These are phyloP conservation scores for Drosophila paracracens DNA, from an alignment of 2,888 invertebrate genomes.

Conservation along the genomic window DNA sequence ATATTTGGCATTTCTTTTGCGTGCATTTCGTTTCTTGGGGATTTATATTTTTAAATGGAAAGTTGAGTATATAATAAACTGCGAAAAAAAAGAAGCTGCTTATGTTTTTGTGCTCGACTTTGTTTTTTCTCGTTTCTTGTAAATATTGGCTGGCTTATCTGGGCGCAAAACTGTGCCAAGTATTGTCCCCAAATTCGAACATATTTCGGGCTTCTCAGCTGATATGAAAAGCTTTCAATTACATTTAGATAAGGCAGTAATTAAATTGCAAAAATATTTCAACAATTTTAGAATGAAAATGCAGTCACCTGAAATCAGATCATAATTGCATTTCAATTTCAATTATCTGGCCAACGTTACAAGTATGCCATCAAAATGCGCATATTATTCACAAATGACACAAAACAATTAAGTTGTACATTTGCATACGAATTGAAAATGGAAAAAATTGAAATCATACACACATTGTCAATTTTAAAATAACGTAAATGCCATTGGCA, in stretches of 20 bases:
- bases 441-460: conserved; percentile 16
- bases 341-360: neutral
- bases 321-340: conserved; percentile 25
- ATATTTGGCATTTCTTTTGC: conserved; percentile 67
- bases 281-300: neutral
- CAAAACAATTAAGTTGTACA: conserved; percentile 48
- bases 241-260: conserved; percentile 3
- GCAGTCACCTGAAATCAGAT: conserved; percentile 13
- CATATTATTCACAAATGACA: conserved; percentile 44
- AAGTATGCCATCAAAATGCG: conserved; percentile 54
- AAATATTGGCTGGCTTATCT: conserved; percentile 26
- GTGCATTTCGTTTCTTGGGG: conserved; percentile 61
- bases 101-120: conserved; percentile 36
- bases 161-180: neutral
- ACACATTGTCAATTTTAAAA: conserved; percentile 5
- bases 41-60: conserved; percentile 78
- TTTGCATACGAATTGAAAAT: conserved; percentile 54
- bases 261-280: conserved; percentile 5
- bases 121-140: conserved; percentile 16
- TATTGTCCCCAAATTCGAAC: neutral
- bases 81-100: conserved; percentile 70
- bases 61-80: conserved; percentile 79
- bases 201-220: conserved; percentile 1
- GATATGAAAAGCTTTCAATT: neutral
- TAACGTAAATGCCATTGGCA: neutral